Percentiles rank a stretch among this genome's conserved stretches.
Conservation (phyloP, 2,113 vertebrate genomes). For the Ahaetulla prasina region DNA sequence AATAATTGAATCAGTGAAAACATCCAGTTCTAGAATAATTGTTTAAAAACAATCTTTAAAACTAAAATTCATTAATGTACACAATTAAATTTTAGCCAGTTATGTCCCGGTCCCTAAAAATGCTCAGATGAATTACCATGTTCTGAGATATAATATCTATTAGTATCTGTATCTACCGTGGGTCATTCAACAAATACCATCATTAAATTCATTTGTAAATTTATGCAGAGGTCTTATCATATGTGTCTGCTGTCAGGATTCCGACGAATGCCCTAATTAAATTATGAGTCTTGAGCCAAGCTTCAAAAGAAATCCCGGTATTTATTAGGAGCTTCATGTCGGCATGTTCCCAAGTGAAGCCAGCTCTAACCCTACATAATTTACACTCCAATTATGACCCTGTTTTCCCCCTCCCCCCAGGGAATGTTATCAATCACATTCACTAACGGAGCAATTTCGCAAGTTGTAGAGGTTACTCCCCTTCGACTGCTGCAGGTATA, state of each 20-base stretch:
- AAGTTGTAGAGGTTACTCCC: too few species aligned
- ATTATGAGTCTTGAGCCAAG: too few species aligned
- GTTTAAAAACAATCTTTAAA: background rate
- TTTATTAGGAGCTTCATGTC: too few species aligned
- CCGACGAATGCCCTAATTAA: too few species aligned
- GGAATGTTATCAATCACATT: too few species aligned
- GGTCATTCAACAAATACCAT: background rate
- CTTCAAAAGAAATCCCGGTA: too few species aligned
- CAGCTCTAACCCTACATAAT: too few species aligned
- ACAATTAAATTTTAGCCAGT: background rate
- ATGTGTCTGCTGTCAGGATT: background rate
- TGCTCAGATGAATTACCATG: background rate
- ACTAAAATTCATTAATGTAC: background rate
- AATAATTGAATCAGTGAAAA: background rate
- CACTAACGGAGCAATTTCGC: too few species aligned
- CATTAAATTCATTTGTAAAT: background rate
- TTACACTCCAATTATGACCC: too few species aligned
- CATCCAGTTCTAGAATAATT: background rate
- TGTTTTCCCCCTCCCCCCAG: too few species aligned
- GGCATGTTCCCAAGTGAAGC: too few species aligned
- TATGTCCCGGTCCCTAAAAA: background rate
- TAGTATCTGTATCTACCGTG: background rate
- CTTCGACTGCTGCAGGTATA: too few species aligned
- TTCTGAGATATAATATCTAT: background rate
- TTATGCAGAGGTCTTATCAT: background rate